Base-by-base conservation (phyloP, 2,888 invertebrate species). In the Apamea sordens region DNA sequence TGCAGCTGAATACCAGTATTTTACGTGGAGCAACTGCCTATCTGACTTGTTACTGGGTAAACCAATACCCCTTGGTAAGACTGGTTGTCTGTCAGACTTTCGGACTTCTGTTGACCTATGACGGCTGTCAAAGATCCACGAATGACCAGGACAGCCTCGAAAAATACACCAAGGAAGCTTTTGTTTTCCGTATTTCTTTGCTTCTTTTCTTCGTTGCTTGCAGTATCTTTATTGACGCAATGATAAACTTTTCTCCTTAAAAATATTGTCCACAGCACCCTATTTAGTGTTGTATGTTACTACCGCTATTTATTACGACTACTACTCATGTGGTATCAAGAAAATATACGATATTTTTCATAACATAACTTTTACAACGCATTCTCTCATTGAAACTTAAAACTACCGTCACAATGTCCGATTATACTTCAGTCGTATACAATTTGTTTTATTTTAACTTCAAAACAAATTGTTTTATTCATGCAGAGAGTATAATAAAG, bases 381-480 rank as follows among this genome's bases (percentile, higher is more conserved):
- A 47, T 70, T 76, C 32, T 65, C 13, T 28, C 2, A 28, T 18
- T n/a, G n/a, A 59, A 56, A 73, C 67, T 76, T 71, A 68, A 75
- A 76, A 78, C 61, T 41, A 53, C 2, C 21, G 73, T 18, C 72
- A 47, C 56, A 74, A 72, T 64, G 61, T 61, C 36, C 21, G 11
- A 79, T 76, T 83, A 41, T 79, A 84, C 24, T 56, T 67, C 2
- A 13, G n/a, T 68, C 32, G 44, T 24, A 65, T 63, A 59, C 41
- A 65, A 74, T 79, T 70, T 32, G 21, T 70, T 61, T 73, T 74
- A 32, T 47, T 73, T 70, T 24, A 68, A 72, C 65, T 82, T 15
- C n/a, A 41, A 79, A 74, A 73, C 67, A 87, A 67, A 73, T 73
- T 76, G 63, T 78, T 73, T 76, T 79, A 84, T 84, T 84, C 71